Evolutionary conservation across 2,797 vertebrate genomes (phyloP).

Genomic region (Miichthys miiuy): DNA sequence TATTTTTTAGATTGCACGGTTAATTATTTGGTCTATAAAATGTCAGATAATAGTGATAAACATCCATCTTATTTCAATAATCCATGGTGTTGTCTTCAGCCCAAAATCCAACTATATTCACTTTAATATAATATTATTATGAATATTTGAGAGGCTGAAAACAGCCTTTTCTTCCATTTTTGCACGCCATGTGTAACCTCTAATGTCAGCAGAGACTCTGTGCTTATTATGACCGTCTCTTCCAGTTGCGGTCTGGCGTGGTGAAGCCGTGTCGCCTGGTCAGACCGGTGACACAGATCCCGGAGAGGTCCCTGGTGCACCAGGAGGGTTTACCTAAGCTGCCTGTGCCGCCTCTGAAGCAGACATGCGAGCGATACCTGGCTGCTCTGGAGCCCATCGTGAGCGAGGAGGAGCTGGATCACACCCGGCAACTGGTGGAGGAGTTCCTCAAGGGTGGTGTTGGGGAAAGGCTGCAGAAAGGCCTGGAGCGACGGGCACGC

Average conservation of each 20-base stretch:
- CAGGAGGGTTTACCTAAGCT: constrained; percentile 91
- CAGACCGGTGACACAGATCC: constrained; percentile 83
- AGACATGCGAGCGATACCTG: constrained; percentile 92
- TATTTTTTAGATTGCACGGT: too few relatives aligned
- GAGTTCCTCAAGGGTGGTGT: constrained; percentile 93
- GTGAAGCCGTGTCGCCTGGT: constrained; percentile 84
- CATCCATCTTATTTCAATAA: too few relatives aligned
- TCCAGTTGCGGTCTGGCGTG: constrained; percentile 77
- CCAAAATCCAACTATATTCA: too few relatives aligned
- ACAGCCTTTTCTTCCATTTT: background rate
- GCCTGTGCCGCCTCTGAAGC: constrained; percentile 91
- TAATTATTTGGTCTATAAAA: too few relatives aligned
- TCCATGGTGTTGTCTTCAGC: too few relatives aligned
- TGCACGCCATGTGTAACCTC: background rate
- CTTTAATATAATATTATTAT: too few relatives aligned
- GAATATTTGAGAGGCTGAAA: too few relatives aligned
- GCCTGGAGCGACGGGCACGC: constrained; percentile 91
- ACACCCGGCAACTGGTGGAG: constrained; percentile 88
- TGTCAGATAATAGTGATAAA: too few relatives aligned
- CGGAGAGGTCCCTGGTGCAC: constrained; percentile 85
- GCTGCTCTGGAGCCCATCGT: constrained; percentile 90
- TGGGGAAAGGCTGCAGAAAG: constrained; percentile 93
- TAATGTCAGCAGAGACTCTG: background rate
- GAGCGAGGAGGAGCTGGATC: constrained; percentile 90
- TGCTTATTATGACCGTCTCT: background rate